A percentile compares a stretch with the other conserved stretches of the same genome.
Conservation (phyloP, 2,888 invertebrate genomes). For the Plutella xylostella region DNA sequence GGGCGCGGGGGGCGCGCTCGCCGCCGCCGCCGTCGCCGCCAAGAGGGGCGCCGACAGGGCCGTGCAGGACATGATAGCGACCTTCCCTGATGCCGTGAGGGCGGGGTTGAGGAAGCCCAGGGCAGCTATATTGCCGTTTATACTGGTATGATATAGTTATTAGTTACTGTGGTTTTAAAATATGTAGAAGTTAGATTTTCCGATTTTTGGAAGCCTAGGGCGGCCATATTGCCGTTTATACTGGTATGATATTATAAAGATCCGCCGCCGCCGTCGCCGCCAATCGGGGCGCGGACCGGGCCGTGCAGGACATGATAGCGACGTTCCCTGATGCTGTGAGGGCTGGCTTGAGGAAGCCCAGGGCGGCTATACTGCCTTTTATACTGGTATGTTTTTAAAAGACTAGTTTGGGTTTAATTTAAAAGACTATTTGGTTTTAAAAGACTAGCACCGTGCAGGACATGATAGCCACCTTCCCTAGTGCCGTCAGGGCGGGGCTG, state of each 20-base stretch:
- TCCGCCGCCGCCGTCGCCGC: conserved; percentile 47
- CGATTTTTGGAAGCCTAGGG: too few species aligned
- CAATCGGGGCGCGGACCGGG: conserved; percentile 83
- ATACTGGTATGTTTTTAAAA: too few species aligned
- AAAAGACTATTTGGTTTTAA: too few species aligned
- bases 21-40: conserved; percentile 46
- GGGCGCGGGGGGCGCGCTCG: conserved; percentile 44
- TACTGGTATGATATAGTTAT: conserved; percentile 58
- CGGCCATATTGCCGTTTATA: too few species aligned
- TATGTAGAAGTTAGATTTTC: too few species aligned
- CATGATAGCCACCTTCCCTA: too few species aligned
- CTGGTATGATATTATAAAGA: too few species aligned
- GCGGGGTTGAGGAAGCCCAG: conserved; percentile 89
- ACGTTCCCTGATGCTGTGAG: conserved; percentile 77
- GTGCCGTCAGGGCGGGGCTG: too few species aligned
- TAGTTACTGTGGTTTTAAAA: too few species aligned
- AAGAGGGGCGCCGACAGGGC: conserved; percentile 85
- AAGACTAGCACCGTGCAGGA: too few species aligned
- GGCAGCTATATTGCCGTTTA: conserved; percentile 94
- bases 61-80: conserved; percentile 85
- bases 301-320: conserved; percentile 86
- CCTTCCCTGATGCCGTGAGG: conserved; percentile 75
- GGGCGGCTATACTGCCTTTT: conserved; percentile 94
- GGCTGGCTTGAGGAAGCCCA: conserved; percentile 89
- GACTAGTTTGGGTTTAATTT: too few species aligned